phyloP scores from a whole-genome alignment of 1,140 invertebrate species.

The Eufriesea mexicana region DNA sequence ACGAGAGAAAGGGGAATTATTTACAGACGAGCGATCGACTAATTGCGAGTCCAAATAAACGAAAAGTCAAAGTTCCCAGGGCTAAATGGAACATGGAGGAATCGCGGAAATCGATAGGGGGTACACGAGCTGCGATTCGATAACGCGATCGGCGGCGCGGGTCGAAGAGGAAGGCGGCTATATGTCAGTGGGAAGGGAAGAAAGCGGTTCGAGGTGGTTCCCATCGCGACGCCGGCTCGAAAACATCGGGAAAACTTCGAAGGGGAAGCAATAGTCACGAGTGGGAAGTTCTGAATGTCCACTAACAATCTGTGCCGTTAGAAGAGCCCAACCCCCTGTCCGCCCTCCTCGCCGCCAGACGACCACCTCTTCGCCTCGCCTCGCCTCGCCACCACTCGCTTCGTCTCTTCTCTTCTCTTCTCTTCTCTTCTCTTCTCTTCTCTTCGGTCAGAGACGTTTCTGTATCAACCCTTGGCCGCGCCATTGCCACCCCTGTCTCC shows the following conservation, averaged over 20 bases:
- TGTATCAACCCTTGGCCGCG: constrained; percentile 38
- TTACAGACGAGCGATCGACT: neutral
- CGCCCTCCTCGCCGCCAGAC: neutral
- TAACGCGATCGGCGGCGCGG: neutral
- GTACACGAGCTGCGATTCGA: constrained; percentile 6
- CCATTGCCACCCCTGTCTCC: constrained; percentile 17
- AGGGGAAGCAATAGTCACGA: constrained; percentile 70
- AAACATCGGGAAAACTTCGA: constrained; percentile 70
- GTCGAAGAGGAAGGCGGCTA: constrained; percentile 5
- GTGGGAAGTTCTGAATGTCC: constrained; percentile 76
- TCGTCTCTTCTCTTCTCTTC: too few species aligned
- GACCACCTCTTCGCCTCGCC: neutral
- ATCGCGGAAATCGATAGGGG: neutral
- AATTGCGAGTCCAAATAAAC: neutral
- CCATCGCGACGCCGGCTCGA: constrained; percentile 33
- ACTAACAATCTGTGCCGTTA: constrained; percentile 72
- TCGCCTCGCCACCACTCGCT: too few species aligned
- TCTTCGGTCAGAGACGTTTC: neutral
- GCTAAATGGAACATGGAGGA: neutral
- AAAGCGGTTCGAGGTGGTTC: constrained; percentile 5
- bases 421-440: too few species aligned
- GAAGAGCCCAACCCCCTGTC: neutral
- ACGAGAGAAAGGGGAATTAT: neutral
- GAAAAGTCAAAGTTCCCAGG: neutral
- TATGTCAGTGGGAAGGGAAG: constrained; percentile 2